These are phyloP conservation scores for Tychaedon coryphoeus DNA, from an alignment of 2,113 vertebrate genomes.

Conservation along the genomic window DNA sequence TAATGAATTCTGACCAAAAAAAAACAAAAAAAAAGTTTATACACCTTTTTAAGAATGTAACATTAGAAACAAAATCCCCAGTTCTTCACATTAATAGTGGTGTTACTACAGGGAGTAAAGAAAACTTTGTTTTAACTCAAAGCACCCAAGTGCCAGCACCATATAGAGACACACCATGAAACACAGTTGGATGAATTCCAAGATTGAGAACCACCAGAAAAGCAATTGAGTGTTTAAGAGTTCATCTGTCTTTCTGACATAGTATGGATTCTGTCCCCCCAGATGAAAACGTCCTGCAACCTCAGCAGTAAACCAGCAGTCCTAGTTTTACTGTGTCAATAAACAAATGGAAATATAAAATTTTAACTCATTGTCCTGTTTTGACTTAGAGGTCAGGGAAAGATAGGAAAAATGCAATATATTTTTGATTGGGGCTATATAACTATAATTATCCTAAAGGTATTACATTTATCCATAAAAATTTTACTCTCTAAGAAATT, in stretches of 20 bases:
- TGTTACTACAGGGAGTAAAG: not conserved
- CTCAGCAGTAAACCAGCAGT: not conserved
- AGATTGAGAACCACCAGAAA: not conserved
- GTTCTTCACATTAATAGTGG: not conserved
- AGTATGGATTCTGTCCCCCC: not conserved
- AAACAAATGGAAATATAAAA: not conserved
- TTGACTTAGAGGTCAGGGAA: not conserved
- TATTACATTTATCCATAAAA: not conserved
- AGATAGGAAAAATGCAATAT: not conserved
- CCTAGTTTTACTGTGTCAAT: not conserved
- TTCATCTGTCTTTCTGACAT: constrained; percentile 28
- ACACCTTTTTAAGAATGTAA: not conserved
- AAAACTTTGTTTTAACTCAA: not conserved
- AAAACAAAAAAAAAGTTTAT: not conserved
- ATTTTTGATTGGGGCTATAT: not conserved
- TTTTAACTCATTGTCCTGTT: not conserved
- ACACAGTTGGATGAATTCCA: not conserved
- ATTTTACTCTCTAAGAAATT: not conserved
- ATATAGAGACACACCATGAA: not conserved
- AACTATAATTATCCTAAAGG: not conserved
- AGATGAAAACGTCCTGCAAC: not conserved
- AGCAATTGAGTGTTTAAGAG: not conserved
- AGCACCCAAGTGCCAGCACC: not conserved
- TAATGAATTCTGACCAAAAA: not conserved
- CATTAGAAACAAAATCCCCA: not conserved